Base-by-base conservation (phyloP, 1,140 invertebrate genomes). In the Ruditapes philippinarum region DNA sequence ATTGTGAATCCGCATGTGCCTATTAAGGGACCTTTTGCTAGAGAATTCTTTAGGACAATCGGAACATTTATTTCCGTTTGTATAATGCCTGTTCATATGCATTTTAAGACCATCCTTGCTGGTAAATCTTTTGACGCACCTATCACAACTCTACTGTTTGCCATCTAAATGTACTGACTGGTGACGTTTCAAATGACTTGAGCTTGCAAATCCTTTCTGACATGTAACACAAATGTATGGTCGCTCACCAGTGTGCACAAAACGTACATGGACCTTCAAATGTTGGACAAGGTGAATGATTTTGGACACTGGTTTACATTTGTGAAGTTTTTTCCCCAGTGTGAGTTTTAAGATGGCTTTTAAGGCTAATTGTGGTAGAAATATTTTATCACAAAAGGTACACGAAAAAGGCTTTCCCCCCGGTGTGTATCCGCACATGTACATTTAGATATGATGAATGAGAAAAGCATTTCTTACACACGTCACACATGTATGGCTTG, bases 401-500 rank as follows among this genome's bases (percentile, higher is more conserved):
- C 25, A 60, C 5, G 25, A 22, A 60, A 7, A 36, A 36, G 7
- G 68, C 25, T 73, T 33, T 73, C 14, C 17, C 38, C 3, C 68
- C 60, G 19, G 40, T 70, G 28, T 84, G 60, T 31, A 65, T 73
- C 42, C 45, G 31, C 45, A 70, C 17, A 73, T 84, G 83, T 36
- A 22, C 22, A 33, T 70, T 42, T 12, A 86, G 38, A 7, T 42
- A 28, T 7, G 25, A 49, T 36, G 36, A 31, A 25, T 86, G 83
- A 36, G 79, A 25, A 73, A 82, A 89, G 17, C 57, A 12, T 38
- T 82, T 54, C 36, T 76, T 19, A 57, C 87, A 89, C 3, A 70
- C n/a, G 5, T 51, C 98, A 82, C 91, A 91, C 31, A 38, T 79
- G 28, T 88, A 90, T 11, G 91, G 89, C 70, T 65, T 81, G 65